phyloP scores from a whole-genome alignment of 2,113 vertebrate species.

The Sprattus sprattus region DNA sequence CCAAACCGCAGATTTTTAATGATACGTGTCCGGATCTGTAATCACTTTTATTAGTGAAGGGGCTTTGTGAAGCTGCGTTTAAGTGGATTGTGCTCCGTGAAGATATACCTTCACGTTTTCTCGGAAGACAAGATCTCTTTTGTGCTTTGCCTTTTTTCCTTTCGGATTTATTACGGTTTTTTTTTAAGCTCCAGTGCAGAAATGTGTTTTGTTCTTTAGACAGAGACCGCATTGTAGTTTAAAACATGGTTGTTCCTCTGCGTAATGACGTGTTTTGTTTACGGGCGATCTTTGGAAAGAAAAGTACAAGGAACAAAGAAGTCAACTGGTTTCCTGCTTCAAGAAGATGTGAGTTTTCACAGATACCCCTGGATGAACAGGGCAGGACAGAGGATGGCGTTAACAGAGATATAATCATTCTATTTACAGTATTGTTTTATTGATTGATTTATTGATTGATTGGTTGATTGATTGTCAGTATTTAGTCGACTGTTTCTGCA shows the following conservation, averaged over 20 bases:
- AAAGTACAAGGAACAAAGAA: constrained; percentile 61
- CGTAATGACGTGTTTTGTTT: constrained; percentile 57
- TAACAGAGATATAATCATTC: not conserved
- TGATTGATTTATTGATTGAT: not conserved
- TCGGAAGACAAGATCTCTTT: not conserved
- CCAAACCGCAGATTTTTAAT: not conserved
- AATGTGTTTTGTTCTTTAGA: constrained; percentile 22
- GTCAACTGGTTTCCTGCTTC: constrained; percentile 2
- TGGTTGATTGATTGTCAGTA: not conserved
- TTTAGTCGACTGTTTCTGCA: no score
- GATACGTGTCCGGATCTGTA: not conserved
- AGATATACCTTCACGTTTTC: not conserved
- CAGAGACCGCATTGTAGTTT: constrained; percentile 2
- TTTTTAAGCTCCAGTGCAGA: not conserved
- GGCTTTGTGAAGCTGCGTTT: constrained; percentile 2
- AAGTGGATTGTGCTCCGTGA: not conserved
- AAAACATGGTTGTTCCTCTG: constrained; percentile 58
- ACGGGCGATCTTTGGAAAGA: constrained; percentile 54
- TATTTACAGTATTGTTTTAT: not conserved
- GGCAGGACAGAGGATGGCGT: not conserved
- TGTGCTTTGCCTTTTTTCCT: constrained; percentile 26
- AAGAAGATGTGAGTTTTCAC: not conserved
- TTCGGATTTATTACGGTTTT: not conserved
- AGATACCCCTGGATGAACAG: not conserved
- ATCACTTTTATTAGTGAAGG: not conserved